phyloP scores from a whole-genome alignment of 2,888 invertebrate species.

The Oxycera nigricornis region DNA sequence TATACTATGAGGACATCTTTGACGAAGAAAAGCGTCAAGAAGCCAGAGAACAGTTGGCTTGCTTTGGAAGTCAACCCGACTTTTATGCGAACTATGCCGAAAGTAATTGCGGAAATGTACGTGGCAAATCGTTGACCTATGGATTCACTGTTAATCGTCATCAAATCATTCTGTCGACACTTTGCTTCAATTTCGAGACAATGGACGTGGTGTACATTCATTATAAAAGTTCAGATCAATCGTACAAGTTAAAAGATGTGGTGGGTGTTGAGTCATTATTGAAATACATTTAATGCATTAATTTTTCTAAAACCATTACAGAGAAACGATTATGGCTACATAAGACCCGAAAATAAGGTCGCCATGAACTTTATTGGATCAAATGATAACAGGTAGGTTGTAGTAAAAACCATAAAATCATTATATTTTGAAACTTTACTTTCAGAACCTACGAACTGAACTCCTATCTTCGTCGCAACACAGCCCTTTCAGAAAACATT shows the following conservation, averaged over 20 bases:
- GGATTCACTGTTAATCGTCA: not conserved
- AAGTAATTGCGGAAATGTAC: not conserved
- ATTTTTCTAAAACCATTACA: not conserved
- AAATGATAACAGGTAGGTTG: slow-evolving; percentile 1
- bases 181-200: not conserved
- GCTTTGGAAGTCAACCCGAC: slow-evolving; percentile 16
- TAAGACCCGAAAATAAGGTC: not conserved
- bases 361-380: slow-evolving; percentile 9
- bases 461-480: not conserved
- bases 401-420: not conserved
- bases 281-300: not conserved
- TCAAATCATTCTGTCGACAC: not conserved
- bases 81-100: not conserved
- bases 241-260: not conserved
- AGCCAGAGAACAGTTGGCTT: not conserved
- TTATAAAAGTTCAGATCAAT: slow-evolving; percentile 2
- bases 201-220: not conserved
- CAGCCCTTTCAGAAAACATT: not conserved
- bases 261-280: slow-evolving; percentile 5
- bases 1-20: not conserved
- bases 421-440: not conserved
- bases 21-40: not conserved
- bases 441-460: slow-evolving; percentile 10
- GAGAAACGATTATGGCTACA: not conserved
- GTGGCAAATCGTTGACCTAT: not conserved